Conservation (phyloP, 2,888 invertebrate genomes). For the Euproctis similis region DNA sequence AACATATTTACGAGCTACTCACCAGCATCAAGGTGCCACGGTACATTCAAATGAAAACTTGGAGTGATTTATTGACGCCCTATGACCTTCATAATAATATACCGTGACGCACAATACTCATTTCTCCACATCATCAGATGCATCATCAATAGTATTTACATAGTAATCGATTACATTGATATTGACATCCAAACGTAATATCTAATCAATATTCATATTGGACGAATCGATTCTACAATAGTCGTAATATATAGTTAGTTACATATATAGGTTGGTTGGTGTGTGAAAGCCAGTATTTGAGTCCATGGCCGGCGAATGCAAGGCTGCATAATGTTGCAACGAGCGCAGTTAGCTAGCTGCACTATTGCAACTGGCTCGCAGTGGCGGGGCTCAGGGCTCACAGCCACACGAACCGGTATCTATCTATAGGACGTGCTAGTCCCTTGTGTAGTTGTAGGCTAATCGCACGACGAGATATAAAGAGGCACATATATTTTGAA, state of each 20-base stretch:
- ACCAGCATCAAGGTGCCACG: no score
- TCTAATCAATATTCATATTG: constrained; percentile 16
- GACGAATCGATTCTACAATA: constrained; percentile 17
- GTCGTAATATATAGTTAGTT: no score
- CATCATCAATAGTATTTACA: constrained; percentile 1
- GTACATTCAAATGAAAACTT: no score
- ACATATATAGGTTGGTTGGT: constrained; percentile 29
- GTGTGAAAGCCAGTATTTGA: constrained; percentile 66
- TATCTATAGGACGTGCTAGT: constrained; percentile 26
- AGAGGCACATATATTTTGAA: no score
- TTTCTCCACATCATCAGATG: not conserved
- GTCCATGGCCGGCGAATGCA: constrained; percentile 73
- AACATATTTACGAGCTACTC: no score
- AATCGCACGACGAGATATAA: constrained; percentile 27
- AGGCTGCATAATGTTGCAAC: constrained; percentile 67
- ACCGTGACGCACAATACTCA: not conserved
- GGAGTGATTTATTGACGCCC: no score
- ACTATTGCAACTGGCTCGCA: constrained; percentile 36
- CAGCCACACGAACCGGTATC: constrained; percentile 41
- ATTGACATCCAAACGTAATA: constrained; percentile 16
- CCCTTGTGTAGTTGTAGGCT: constrained; percentile 33
- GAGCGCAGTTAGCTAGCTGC: constrained; percentile 61
- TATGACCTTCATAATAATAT: no score
- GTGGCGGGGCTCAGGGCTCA: constrained; percentile 33
- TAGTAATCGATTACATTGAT: constrained; percentile 15